These are phyloP conservation scores for Calosoma granatense DNA, from an alignment of 1,140 invertebrate genomes.

Conservation along the genomic window DNA sequence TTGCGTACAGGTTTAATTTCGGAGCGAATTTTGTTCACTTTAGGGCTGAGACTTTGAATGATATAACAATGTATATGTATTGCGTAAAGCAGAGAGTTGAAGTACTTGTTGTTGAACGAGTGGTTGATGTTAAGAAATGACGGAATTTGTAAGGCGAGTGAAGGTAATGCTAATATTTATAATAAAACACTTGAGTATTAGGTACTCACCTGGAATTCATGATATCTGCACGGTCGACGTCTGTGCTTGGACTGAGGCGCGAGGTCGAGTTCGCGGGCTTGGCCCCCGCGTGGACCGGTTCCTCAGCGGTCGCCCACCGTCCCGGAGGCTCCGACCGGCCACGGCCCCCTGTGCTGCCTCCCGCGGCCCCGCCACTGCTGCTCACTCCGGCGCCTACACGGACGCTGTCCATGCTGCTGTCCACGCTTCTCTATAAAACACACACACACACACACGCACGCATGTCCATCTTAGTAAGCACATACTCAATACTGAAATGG, in stretches of 20 bases:
- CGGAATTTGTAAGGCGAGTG: too few species aligned
- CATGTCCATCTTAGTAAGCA: too few species aligned
- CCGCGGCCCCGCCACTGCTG: constrained; percentile 12
- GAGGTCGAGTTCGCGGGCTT: constrained; percentile 16
- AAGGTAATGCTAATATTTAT: too few species aligned
- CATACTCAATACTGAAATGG: too few species aligned
- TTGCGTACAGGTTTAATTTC: too few species aligned
- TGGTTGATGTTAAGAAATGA: too few species aligned
- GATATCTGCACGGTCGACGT: constrained; percentile 21
- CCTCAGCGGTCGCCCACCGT: constrained; percentile 24
- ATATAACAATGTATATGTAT: too few species aligned
- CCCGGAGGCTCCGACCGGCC: constrained; percentile 14
- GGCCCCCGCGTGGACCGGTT: constrained; percentile 22
- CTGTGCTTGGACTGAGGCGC: constrained; percentile 25
- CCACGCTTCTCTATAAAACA: constrained; percentile 25
- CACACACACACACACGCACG: neutral
- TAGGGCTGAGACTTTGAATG: too few species aligned
- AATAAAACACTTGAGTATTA: too few species aligned
- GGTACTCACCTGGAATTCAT: constrained; percentile 26
- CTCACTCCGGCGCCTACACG: constrained; percentile 8
- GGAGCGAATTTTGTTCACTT: too few species aligned
- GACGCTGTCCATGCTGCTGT: constrained; percentile 22
- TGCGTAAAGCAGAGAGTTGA: too few species aligned
- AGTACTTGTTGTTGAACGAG: too few species aligned
- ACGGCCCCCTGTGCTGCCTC: constrained; percentile 13